Conservation (phyloP, 2,113 vertebrate species). For the Hippocampus abdominalis region DNA sequence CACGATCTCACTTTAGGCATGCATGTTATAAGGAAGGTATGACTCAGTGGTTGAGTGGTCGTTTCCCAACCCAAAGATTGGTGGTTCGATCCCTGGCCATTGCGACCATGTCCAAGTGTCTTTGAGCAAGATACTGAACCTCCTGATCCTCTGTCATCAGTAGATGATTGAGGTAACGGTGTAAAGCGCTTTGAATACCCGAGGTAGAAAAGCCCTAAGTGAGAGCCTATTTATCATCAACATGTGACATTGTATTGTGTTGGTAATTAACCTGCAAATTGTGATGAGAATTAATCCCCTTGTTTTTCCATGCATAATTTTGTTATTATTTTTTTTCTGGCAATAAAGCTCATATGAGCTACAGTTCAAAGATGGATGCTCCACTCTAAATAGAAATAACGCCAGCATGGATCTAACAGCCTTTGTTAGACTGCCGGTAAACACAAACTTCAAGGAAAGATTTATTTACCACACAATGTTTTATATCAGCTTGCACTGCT, state of each 20-base stretch:
- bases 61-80: no score
- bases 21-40: conserved; percentile 28
- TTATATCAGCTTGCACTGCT: conserved; percentile 20
- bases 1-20: conserved; percentile 13
- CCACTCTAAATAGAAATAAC: conserved; percentile 4
- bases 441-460: conserved; percentile 19
- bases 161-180: no score
- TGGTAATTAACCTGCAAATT: conserved; percentile 51
- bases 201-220: no score
- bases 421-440: background rate
- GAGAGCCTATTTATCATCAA: background rate
- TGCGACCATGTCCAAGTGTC: no score
- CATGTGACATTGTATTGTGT: conserved; percentile 22
- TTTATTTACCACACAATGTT: conserved; percentile 3
- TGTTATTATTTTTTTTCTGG: background rate
- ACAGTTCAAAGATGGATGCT: background rate
- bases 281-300: conserved; percentile 32
- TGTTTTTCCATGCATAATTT: conserved; percentile 31
- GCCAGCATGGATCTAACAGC: background rate
- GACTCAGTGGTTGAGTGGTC: no score
- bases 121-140: no score
- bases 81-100: no score
- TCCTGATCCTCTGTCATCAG: no score
- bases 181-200: no score
- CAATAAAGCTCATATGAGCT: background rate